Conservation (phyloP, 2,113 vertebrate genomes). For the Glaucidium brasilianum region DNA sequence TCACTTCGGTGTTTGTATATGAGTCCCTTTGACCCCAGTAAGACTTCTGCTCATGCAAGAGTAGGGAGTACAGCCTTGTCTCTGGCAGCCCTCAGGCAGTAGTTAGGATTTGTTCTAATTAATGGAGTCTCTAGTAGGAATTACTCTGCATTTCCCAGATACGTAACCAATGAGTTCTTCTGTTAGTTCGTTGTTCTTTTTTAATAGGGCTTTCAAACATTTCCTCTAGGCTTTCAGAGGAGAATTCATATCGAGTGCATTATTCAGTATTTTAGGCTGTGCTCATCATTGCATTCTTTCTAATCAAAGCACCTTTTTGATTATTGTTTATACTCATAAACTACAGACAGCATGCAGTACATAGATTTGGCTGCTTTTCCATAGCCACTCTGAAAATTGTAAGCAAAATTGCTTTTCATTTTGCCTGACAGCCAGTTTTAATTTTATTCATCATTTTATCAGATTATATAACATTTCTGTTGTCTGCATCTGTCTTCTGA, state of each 20-base stretch:
- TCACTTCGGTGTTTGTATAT: neutral
- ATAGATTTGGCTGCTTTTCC: constrained; percentile 65
- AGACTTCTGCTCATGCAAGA: constrained; percentile 18
- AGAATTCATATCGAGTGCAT: neutral
- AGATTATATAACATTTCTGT: constrained; percentile 74
- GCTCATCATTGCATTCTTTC: constrained; percentile 36
- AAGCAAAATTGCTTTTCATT: constrained; percentile 79
- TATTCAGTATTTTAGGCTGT: neutral
- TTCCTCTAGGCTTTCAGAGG: constrained; percentile 36
- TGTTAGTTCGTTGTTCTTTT: constrained; percentile 22
- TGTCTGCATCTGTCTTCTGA: constrained; percentile 57
- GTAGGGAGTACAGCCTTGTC: constrained; percentile 38
- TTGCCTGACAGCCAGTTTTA: constrained; percentile 77
- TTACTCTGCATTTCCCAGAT: constrained; percentile 40
- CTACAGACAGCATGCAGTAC: constrained; percentile 33
- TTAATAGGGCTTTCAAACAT: constrained; percentile 13
- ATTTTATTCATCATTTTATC: constrained; percentile 78
- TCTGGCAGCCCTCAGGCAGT: constrained; percentile 45
- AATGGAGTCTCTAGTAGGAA: constrained; percentile 60
- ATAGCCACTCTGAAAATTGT: constrained; percentile 61
- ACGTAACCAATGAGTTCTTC: constrained; percentile 18
- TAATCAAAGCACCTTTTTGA: constrained; percentile 44
- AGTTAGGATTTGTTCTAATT: constrained; percentile 64
- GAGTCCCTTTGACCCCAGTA: constrained; percentile 30
- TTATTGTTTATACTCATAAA: constrained; percentile 43